Base-by-base conservation (phyloP, 2,113 vertebrate genomes). In the Phyllostomus discolor region DNA sequence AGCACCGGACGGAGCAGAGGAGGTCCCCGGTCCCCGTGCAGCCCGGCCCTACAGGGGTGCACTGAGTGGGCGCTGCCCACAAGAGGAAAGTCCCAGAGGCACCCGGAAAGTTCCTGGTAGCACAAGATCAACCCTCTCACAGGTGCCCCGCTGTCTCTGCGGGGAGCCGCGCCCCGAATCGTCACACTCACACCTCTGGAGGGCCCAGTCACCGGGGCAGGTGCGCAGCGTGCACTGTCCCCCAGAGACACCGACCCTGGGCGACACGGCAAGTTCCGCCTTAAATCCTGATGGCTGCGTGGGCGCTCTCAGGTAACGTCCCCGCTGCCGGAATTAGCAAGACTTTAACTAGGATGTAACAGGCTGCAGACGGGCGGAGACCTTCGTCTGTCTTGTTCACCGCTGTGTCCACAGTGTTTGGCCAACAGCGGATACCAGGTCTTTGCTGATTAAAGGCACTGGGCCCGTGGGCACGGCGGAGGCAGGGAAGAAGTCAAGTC, bases 81-180 rank as follows among this genome's bases (percentile, higher is more conserved):
- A 0, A 5, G 64, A 6, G 33, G 16, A 64, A 57, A 43, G 86
- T 76, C 54, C 43, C 31, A 52, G 79, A 70, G 81, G 43, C 3
- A 52, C 35, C 59, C 0, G 16, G 80, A 33, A 57, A 50, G 33
- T 75, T 33, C 10, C 10, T 1, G 33, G 46, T 20, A n/a, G 85
- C 64, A 48, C 19, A 41, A 26, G 41, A 33, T 22, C 8, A 22
- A n/a, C 31, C 26, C 31, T 91, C 31, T 62, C 66, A 14, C 46
- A 48, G 9, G 22, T 28, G 57, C 69, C 11, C 46, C 10, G 17
- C 24, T 4, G 0, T 59, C 52, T 43, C 57, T 28, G 6, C 10
- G 38, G 14, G 2, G 2, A 33, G 72, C 24, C 0, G 7, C 33
- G 33, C 57, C 54, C 73, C 2, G 26, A 4, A 0, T 24, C 20